phyloP scores from a whole-genome alignment of 1,140 invertebrate genomes.

The Scylla paramamosain region DNA sequence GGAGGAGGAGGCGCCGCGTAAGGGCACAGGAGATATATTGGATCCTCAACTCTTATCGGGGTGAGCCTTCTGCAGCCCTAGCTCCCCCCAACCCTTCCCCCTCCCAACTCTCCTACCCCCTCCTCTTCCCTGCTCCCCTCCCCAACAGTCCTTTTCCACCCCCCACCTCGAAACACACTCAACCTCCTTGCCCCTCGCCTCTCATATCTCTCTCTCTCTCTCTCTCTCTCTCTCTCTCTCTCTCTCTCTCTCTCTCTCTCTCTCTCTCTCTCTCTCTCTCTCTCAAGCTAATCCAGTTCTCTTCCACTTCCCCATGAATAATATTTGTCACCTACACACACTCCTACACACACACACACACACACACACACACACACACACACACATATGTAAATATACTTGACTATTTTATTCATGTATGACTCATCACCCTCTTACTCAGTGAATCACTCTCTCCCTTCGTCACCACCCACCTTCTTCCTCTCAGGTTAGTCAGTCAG shows the following conservation, averaged over 20 bases:
- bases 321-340: background rate
- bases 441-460: too few species aligned
- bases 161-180: background rate
- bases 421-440: too few species aligned
- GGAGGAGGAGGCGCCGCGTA: background rate
- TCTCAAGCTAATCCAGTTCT: too few species aligned
- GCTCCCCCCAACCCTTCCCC: background rate
- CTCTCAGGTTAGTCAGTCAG: too few species aligned
- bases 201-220: too few species aligned
- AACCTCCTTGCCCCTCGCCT: background rate
- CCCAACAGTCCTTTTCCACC: background rate
- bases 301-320: background rate
- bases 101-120: background rate
- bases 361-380: background rate
- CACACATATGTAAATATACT: background rate
- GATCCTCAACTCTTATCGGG: constrained; percentile 13
- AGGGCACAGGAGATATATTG: constrained; percentile 16
- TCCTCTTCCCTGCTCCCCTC: background rate
- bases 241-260: too few species aligned
- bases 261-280: background rate
- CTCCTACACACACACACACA: background rate
- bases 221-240: too few species aligned
- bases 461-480: too few species aligned
- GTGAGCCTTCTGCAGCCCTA: background rate
- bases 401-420: too few species aligned